Base-by-base conservation (phyloP, 2,888 invertebrate genomes). In the Ochropleura plecta region DNA sequence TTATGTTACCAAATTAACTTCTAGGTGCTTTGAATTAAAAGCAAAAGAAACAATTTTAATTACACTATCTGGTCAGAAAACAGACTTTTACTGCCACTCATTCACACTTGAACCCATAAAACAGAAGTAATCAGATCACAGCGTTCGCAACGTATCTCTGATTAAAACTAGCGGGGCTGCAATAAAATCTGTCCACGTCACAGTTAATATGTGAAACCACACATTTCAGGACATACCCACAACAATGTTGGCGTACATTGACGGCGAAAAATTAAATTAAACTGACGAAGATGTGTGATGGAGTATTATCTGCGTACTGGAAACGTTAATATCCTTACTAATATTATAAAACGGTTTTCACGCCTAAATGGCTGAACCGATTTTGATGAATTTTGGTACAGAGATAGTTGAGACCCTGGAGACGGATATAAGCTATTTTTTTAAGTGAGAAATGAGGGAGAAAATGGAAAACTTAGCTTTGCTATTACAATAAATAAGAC, bases 191-290 rank as follows among this genome's bases (percentile, higher is more conserved):
- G 92, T 91, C 86, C 83, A 82, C 83, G 89, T 88, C 88, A 88
- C 89, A 87, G 92, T 92, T 92, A 93, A 92, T 91, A 91, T 88
- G 90, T 88, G 87, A 88, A 88, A 89, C 92, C 92, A 82, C 91
- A 92, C 92, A 90, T 91, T 92, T 90, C 86, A 88, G 88, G 84
- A 88, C 81, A 85, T 84, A 78, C 83, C 91, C 89, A 91, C 94
- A 91, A 94, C 95, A 94, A 90, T 93, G 95, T 94, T 89, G 88
- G 87, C 78, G 89, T 76, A 81, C 85, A 82, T 85, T 87, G 90
- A 88, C 87, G 88, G 82, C 88, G 92, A 95, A 95, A 95, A 95
- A 95, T 95, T 94, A 92, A 94, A 94, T 95, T 94, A 93, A 92
- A 92, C 90, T 86, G 77, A 80, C 88, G 85, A 88, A 90, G 83